Conservation (phyloP, 2,797 vertebrate species). For the Lindbergichthys nudifrons region DNA sequence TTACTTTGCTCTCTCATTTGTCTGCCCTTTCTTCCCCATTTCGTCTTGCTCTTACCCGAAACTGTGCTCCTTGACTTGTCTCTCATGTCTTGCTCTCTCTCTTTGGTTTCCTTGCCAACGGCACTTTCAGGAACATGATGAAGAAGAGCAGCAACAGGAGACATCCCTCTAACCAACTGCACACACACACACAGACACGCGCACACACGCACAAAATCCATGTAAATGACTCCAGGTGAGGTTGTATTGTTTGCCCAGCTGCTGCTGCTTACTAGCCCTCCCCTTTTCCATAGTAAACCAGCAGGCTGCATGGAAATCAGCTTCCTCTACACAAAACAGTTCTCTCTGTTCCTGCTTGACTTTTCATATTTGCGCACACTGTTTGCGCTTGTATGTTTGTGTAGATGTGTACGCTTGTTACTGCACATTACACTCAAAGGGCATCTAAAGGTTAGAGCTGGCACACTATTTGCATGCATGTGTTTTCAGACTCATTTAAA, state of each 20-base stretch:
- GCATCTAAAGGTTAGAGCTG: conserved; percentile 40
- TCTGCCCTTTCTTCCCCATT: conserved; percentile 62
- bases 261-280: conserved; percentile 71
- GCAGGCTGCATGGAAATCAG: conserved; percentile 72
- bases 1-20: conserved; percentile 59
- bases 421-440: conserved; percentile 29
- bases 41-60: conserved; percentile 61
- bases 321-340: conserved; percentile 70
- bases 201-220: conserved; percentile 44
- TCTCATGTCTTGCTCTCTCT: conserved; percentile 47
- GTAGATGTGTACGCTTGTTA: conserved; percentile 19
- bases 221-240: conserved; percentile 81
- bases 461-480: conserved; percentile 29
- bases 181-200: too few relatives aligned
- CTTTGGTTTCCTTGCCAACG: conserved; percentile 78
- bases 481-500: conserved; percentile 40
- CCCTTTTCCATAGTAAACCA: conserved; percentile 71
- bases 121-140: conserved; percentile 71
- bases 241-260: conserved; percentile 80
- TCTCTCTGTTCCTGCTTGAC: conserved; percentile 33
- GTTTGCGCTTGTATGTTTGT: conserved; percentile 19
- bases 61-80: conserved; percentile 68
- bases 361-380: conserved; percentile 23
- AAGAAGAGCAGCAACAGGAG: conserved; percentile 75
- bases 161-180: conserved; percentile 50